phyloP scores from a whole-genome alignment of 2,888 invertebrate species.

The Drosophila subsilvestris region DNA sequence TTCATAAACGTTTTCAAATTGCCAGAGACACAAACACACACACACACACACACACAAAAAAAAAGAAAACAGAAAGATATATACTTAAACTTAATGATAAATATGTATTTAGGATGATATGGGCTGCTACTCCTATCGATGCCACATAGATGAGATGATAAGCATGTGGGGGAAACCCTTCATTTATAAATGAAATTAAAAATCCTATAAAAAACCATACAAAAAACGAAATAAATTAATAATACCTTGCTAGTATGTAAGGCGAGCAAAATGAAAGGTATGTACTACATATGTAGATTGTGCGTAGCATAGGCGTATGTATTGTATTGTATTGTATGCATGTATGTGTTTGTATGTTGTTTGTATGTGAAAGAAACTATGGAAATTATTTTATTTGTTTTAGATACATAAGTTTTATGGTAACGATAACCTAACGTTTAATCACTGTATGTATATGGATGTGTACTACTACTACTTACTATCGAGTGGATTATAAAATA shows the following conservation, averaged over 20 bases:
- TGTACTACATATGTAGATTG: slow-evolving; percentile 30
- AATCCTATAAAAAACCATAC: slow-evolving; percentile 29
- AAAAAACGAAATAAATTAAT: slow-evolving; percentile 44
- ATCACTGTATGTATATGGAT: slow-evolving; percentile 64
- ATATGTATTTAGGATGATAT: not conserved
- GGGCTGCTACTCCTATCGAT: slow-evolving; percentile 43
- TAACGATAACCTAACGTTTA: slow-evolving; percentile 62
- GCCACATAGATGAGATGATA: slow-evolving; percentile 33
- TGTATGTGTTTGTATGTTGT: slow-evolving; percentile 60
- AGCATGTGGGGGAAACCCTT: slow-evolving; percentile 7
- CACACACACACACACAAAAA: slow-evolving; percentile 16
- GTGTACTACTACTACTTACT: slow-evolving; percentile 69
- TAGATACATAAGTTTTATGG: slow-evolving; percentile 67
- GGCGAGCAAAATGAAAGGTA: slow-evolving; percentile 3
- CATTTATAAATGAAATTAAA: slow-evolving; percentile 3
- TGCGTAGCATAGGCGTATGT: slow-evolving; percentile 38
- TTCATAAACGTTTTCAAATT: slow-evolving; percentile 58
- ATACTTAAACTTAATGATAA: slow-evolving; percentile 18
- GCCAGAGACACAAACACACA: slow-evolving; percentile 17
- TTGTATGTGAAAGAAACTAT: slow-evolving; percentile 68
- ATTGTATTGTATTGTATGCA: not conserved
- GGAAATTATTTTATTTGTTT: slow-evolving; percentile 74
- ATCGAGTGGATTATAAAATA: slow-evolving; percentile 67
- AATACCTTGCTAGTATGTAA: slow-evolving; percentile 7
- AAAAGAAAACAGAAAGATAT: slow-evolving; percentile 21